phyloP scores from a whole-genome alignment of 2,888 invertebrate species.

The Eucera pruinosa region DNA sequence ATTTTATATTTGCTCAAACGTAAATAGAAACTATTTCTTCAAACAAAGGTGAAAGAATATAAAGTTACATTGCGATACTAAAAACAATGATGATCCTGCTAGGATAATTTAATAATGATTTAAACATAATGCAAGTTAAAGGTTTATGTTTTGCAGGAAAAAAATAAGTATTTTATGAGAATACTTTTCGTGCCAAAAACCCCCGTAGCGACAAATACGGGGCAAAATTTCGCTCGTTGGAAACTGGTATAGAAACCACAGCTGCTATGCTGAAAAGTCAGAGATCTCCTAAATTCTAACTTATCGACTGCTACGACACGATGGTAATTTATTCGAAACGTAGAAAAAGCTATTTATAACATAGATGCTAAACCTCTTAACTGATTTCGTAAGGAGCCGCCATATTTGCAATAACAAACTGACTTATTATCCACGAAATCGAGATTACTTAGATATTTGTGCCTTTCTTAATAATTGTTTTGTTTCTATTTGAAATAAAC shows the following conservation, averaged over 20 bases:
- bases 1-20: too few relatives aligned
- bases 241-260: conserved; percentile 68
- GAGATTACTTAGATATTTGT: neutral
- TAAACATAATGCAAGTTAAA: neutral
- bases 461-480: neutral
- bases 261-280: conserved; percentile 79
- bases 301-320: conserved; percentile 75
- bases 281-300: conserved; percentile 78
- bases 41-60: too few relatives aligned
- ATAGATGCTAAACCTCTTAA: neutral
- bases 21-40: too few relatives aligned
- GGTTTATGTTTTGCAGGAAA: neutral
- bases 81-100: neutral
- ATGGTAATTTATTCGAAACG: conserved; percentile 56
- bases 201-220: conserved; percentile 77
- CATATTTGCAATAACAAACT: neutral
- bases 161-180: neutral
- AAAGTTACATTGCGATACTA: too few relatives aligned
- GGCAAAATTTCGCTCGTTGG: conserved; percentile 71
- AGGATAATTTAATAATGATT: neutral
- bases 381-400: neutral
- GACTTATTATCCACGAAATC: neutral
- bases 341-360: conserved; percentile 2
- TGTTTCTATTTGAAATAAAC: neutral
- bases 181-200: conserved; percentile 47